A percentile compares a stretch with the other conserved stretches of the same genome.
These are phyloP conservation scores for Dolomedes plantarius DNA, from an alignment of 2,888 invertebrate genomes.

Conservation along the genomic window DNA sequence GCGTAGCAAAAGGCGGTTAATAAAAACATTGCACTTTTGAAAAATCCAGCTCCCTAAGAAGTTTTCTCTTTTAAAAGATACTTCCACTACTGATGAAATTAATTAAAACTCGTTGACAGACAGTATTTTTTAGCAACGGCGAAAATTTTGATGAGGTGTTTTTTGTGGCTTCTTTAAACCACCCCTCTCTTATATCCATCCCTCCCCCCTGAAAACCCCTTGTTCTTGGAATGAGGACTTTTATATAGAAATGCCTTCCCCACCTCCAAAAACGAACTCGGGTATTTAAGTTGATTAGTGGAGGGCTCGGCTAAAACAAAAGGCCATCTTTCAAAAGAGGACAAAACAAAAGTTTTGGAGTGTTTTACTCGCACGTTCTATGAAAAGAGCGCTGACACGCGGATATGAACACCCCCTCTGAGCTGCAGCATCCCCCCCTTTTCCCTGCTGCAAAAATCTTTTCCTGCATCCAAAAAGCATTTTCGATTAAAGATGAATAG, in stretches of 20 bases:
- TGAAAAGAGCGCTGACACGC: conserved; percentile 66
- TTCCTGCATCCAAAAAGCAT: conserved; percentile 64
- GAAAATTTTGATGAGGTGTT: conserved; percentile 69
- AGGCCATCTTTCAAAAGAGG: conserved; percentile 62
- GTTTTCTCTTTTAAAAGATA: conserved; percentile 71
- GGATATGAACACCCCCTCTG: conserved; percentile 63
- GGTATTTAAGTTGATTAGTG: conserved; percentile 71
- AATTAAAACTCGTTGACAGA: conserved; percentile 70
- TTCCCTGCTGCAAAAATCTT: conserved; percentile 42
- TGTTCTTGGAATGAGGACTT: conserved; percentile 31
- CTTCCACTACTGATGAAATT: conserved; percentile 69
- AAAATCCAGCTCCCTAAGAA: conserved; percentile 60
- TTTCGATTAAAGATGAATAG: conserved; percentile 70
- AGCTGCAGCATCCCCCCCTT: not conserved
- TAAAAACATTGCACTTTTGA: conserved; percentile 70
- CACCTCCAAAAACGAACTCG: conserved; percentile 46
- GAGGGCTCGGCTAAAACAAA: conserved; percentile 62
- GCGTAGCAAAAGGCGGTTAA: conserved; percentile 62
- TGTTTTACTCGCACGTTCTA: conserved; percentile 49
- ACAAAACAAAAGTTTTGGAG: conserved; percentile 69
- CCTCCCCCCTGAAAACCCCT: conserved; percentile 10
- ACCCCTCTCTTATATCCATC: not conserved
- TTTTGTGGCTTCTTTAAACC: conserved; percentile 53
- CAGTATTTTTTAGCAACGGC: conserved; percentile 52
- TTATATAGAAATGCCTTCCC: conserved; percentile 32